Evolutionary conservation across 2,113 vertebrate species (phyloP).

Genomic region (Mola mola): DNA sequence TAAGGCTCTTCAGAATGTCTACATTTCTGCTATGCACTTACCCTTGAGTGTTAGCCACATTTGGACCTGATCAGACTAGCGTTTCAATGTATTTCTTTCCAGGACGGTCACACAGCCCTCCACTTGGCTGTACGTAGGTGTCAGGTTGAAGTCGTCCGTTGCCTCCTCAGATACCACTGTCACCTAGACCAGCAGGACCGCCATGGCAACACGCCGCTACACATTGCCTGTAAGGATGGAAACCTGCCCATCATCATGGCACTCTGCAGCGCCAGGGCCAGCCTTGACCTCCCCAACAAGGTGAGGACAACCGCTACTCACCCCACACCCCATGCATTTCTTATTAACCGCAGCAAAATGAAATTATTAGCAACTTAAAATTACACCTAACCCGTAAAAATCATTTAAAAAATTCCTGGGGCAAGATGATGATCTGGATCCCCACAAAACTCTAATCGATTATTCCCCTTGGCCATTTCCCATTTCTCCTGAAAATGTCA

Average conservation of each 20-base stretch:
- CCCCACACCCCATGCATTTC: background rate
- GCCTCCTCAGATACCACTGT: constrained; percentile 86
- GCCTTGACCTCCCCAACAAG: constrained; percentile 92
- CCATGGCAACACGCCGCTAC: constrained; percentile 93
- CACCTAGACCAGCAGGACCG: constrained; percentile 91
- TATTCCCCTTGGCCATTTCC: too few relatives aligned
- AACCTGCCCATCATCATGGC: constrained; percentile 87
- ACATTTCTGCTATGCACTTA: too few relatives aligned
- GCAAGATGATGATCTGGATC: too few relatives aligned
- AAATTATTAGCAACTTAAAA: too few relatives aligned
- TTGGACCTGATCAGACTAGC: background rate
- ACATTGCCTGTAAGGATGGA: constrained; percentile 97
- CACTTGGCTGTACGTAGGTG: constrained; percentile 94
- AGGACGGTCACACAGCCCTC: constrained; percentile 96
- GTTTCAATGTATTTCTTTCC: constrained; percentile 46
- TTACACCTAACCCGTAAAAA: too few relatives aligned
- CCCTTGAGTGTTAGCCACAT: too few relatives aligned
- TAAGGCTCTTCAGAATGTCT: background rate
- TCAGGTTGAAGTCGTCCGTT: constrained; percentile 94
- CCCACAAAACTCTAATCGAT: too few relatives aligned
- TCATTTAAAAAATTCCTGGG: too few relatives aligned
- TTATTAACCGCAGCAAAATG: too few relatives aligned
- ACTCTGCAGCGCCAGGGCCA: constrained; percentile 87
- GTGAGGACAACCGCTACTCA: constrained; percentile 64
- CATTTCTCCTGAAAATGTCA: too few relatives aligned